Conservation (phyloP, 2,888 invertebrate species). For the Sepiola atlantica region DNA sequence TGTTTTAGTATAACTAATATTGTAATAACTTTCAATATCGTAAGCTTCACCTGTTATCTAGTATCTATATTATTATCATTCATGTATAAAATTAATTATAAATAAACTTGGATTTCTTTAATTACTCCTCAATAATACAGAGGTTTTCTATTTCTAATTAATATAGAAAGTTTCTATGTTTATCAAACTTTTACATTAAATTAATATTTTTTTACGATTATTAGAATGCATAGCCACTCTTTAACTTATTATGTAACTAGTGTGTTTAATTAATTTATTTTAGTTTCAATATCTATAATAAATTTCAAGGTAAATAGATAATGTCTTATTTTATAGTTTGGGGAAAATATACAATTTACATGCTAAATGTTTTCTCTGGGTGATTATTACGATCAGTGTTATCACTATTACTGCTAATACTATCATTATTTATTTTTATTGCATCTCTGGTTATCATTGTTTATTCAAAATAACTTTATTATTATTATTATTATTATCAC, state of each 20-base stretch:
- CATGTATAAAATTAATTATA: not conserved
- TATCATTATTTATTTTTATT: slow-evolving; percentile 19
- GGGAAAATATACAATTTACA: slow-evolving; percentile 9
- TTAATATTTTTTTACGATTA: not conserved
- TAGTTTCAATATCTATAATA: not conserved
- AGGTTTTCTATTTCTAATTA: not conserved
- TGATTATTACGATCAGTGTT: not conserved
- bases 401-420: not conserved
- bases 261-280: not conserved
- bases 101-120: not conserved
- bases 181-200: not conserved
- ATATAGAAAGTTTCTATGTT: not conserved
- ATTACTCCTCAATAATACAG: too few relatives aligned
- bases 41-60: not conserved
- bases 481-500: not conserved
- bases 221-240: not conserved
- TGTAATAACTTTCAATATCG: not conserved
- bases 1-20: not conserved
- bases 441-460: not conserved
- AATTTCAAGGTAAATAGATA: not conserved
- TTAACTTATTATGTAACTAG: not conserved
- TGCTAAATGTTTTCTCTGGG: not conserved
- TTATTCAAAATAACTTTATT: not conserved
- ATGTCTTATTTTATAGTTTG: not conserved
- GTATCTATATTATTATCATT: not conserved